Evolutionary conservation across 1,140 invertebrate genomes (phyloP), one percentile per base, ranked within the genome.

Genomic region (Zaprionus camerounensis): DNA sequence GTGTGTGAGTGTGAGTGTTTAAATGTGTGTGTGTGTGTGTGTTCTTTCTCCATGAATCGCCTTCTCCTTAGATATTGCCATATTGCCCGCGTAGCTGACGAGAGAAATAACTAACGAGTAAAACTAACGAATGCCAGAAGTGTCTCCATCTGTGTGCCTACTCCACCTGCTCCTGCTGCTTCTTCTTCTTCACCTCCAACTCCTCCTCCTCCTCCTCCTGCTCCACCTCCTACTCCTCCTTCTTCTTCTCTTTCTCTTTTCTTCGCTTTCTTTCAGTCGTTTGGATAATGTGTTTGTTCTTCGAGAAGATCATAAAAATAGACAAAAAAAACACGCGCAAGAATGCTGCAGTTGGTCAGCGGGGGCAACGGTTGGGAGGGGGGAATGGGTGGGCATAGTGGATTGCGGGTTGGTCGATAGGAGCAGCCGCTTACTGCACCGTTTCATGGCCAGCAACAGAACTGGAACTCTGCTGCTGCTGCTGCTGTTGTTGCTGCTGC

Each of bases 61-160:
- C 55, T 58, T 51, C 46, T 36, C 28, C 51, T 82, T 55, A 79
- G 76, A 83, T 91, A 91, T 91, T 91, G 88, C 88, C 81, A 71
- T 81, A 73, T 71, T 82, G 88, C 88, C 88, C 88, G 88, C 80
- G 72, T 61, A 65, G 36, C 53, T 53, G 67, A 76, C 58, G 61
- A 75, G 64, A 62, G 56, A 61, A 63, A 61, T 31, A 73, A 63
- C 61, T 78, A 70, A 66, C 76, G 72, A 77, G 58, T 68, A 46
- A 20, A 53, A 68, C 34, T 69, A 71, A 71, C 71, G 66, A 68
- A 38, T 62, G 55, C 36, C 66, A 69, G 65, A 53, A 66, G n/a
- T 26, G 26, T 51, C 38, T 71, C n/a, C 28, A 13, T 34, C 36
- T 53, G 5, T 41, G 22, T 71, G 44, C 67, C 67, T 61, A 22